phyloP scores from a whole-genome alignment of 2,888 invertebrate genomes.

The Xylophagus ater region DNA sequence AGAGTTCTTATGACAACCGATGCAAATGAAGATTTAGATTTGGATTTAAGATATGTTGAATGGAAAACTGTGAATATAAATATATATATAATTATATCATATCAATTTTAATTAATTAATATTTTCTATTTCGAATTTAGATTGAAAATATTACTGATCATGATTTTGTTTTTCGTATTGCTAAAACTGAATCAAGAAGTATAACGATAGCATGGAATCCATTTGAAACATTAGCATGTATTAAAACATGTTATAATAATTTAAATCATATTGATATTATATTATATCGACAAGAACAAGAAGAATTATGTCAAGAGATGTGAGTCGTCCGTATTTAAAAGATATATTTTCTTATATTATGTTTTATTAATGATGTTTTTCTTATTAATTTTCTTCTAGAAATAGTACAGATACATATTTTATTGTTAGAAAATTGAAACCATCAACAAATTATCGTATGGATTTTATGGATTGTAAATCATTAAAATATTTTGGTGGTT shows the following conservation, averaged over 20 bases:
- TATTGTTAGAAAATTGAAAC: conserved; percentile 13
- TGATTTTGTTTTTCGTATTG: conserved; percentile 5
- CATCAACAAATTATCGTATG: conserved; percentile 15
- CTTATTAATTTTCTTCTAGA: conserved; percentile 8
- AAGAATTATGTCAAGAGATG: conserved; percentile 21
- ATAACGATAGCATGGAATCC: conserved; percentile 25
- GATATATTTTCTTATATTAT: conserved; percentile 1
- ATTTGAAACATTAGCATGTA: conserved; percentile 13
- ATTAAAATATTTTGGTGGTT: conserved; percentile 22
- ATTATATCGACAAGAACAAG: conserved; percentile 11
- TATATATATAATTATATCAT: not conserved
- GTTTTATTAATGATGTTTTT: not conserved
- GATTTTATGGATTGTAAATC: conserved; percentile 14
- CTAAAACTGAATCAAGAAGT: conserved; percentile 28
- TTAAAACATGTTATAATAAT: conserved; percentile 18
- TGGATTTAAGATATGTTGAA: conserved; percentile 36
- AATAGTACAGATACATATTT: conserved; percentile 7
- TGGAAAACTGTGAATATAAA: conserved; percentile 34
- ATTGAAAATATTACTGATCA: conserved; percentile 15
- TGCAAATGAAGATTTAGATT: conserved; percentile 32
- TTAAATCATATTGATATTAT: conserved; percentile 10
- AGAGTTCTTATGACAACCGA: conserved; percentile 33
- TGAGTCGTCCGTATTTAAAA: conserved; percentile 15
- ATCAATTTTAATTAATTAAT: not conserved
- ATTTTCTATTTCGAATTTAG: conserved; percentile 1